Evolutionary conservation across 2,797 vertebrate species (phyloP).

Genomic region (Pipistrellus pipistrellus): DNA sequence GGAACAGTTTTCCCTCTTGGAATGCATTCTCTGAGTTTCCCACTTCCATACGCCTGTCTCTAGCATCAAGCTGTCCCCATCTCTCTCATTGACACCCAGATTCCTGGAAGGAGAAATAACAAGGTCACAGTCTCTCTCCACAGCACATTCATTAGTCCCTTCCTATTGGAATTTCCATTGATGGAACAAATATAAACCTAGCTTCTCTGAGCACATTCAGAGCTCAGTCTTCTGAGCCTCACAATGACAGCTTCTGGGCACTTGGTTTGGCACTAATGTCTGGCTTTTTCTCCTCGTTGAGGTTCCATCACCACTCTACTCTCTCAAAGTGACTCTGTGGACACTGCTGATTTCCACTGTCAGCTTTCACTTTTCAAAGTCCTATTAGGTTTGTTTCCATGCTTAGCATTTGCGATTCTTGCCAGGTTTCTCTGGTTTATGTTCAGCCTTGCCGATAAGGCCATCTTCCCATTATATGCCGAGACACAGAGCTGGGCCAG

Average conservation of each 20-base stretch:
- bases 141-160: rapidly evolving
- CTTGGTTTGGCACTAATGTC: neutral
- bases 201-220: neutral
- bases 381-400: neutral
- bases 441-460: neutral
- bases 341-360: neutral
- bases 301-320: neutral
- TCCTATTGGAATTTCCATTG: neutral
- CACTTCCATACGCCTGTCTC: neutral
- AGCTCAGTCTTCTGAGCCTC: neutral
- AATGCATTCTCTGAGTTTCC: neutral
- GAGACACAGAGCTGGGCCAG: neutral
- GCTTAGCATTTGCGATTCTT: neutral
- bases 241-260: neutral
- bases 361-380: neutral
- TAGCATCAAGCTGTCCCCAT: neutral
- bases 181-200: neutral
- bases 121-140: neutral
- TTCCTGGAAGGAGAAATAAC: neutral
- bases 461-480: neutral
- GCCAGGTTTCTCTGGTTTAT: neutral
- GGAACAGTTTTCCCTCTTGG: too few species aligned
- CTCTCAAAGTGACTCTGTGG: neutral
- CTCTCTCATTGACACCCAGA: neutral
- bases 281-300: neutral